phyloP scores from a whole-genome alignment of 2,113 vertebrate species.

The Mastomys coucha region DNA sequence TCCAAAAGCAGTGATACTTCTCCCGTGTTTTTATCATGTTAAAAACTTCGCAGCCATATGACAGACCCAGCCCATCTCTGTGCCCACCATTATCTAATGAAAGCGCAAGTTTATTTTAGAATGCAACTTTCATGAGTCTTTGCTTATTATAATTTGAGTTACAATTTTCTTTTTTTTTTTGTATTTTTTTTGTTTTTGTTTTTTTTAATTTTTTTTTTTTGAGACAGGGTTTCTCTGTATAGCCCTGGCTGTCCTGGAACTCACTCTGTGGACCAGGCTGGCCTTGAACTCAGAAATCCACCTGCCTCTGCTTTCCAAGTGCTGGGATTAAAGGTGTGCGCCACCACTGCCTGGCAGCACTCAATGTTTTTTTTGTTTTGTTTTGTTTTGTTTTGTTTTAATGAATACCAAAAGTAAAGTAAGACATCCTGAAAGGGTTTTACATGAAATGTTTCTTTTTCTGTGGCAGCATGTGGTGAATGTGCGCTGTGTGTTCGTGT shows the following conservation, averaged over 20 bases:
- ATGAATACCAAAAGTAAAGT: not conserved
- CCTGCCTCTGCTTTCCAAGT: no score
- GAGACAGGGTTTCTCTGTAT: no score
- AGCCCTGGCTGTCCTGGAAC: no score
- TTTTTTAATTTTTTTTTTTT: not conserved
- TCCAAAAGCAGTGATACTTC: not conserved
- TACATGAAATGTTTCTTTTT: not conserved
- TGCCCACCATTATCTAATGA: not conserved
- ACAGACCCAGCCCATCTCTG: not conserved
- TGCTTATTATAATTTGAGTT: not conserved
- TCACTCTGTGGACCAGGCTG: no score
- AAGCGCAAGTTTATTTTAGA: constrained; percentile 37
- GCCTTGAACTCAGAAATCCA: no score
- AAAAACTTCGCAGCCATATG: not conserved
- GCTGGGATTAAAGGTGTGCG: no score
- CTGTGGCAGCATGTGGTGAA: no score
- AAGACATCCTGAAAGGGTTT: not conserved
- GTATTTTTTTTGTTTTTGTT: not conserved
- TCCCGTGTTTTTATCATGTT: not conserved
- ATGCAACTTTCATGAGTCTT: not conserved
- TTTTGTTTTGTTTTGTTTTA: not conserved
- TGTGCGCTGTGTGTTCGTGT: not conserved
- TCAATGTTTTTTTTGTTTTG: not conserved
- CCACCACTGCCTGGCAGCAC: no score
- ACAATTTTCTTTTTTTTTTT: not conserved